phyloP scores from a whole-genome alignment of 2,888 invertebrate species.

The Drosophila buzzatii region DNA sequence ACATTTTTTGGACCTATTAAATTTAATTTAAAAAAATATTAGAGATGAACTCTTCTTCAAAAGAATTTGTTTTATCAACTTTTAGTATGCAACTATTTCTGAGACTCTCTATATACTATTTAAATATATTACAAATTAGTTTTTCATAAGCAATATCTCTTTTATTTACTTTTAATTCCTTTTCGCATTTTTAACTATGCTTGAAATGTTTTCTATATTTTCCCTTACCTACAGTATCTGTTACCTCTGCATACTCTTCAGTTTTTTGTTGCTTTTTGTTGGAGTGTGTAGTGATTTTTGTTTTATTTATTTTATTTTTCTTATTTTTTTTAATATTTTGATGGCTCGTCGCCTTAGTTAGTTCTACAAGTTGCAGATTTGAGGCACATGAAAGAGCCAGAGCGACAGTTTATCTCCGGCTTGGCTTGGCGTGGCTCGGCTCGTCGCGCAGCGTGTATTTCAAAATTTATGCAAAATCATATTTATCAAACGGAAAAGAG shows the following conservation, averaged over 20 bases:
- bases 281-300: conserved; percentile 18
- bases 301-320: conserved; percentile 20
- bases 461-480: conserved; percentile 77
- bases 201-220: too few relatives aligned
- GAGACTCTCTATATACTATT: too few relatives aligned
- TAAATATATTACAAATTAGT: too few relatives aligned
- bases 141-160: too few relatives aligned
- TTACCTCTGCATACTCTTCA: not conserved
- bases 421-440: conserved; percentile 48
- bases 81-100: too few relatives aligned
- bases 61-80: too few relatives aligned
- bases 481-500: conserved; percentile 61
- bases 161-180: not conserved
- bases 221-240: too few relatives aligned
- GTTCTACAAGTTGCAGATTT: conserved; percentile 53
- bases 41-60: too few relatives aligned
- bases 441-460: conserved; percentile 54
- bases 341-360: conserved; percentile 26
- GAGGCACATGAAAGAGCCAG: conserved; percentile 31
- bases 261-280: conserved; percentile 5
- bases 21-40: too few relatives aligned
- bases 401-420: conserved; percentile 59
- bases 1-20: too few relatives aligned
- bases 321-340: conserved; percentile 25
- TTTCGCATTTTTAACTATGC: too few relatives aligned